Evolutionary conservation across 2,113 vertebrate genomes (phyloP), one percentile per base, ranked within the genome.

Genomic region (Pelmatolapia mariae): DNA sequence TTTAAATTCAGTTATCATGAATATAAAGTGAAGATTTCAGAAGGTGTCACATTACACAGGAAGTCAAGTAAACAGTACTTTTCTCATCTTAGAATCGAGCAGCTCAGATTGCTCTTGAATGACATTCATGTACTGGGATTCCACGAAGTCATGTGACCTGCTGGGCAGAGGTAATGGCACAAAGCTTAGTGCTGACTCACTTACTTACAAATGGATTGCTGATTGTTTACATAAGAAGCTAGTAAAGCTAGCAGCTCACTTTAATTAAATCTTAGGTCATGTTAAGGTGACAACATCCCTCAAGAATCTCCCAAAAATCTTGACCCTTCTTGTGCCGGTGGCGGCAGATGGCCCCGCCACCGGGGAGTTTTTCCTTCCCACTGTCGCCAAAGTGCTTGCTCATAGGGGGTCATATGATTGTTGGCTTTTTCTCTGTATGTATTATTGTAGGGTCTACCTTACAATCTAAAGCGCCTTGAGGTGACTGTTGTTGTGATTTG

Each of bases 301-400:
- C 38, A 43, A 24, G 5, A 40, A 22, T 0, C 19, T 66, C 31
- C 31, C 16, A 15, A 68, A 38, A 40, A 22, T 38, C 10, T 68
- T 0, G 33, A 66, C 6, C 19, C 8, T 18, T 10, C 8, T 61
- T 61, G 57, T 61, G 26, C 26, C 0, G 15, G 26, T 61, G 0
- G 5, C 1, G 0, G 57, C 57, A 6, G 57, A 61, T 61, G 26
- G 26, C 26, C 15, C 57, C 26, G 56, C 56, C n/a, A n/a, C n/a
- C 19, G 7, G 16, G 57, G 16, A 61, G 57, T 61, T 61, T 7
- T 61, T 61, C 57, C 29, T 33, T 61, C 57, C 57, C 57, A 33
- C 9, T 33, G 57, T 61, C 1, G 0, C 16, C 57, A 31, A 61
- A 61, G 29, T 10, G 0, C 29, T 36, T 61, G 57, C 3, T 61